A percentile compares a stretch with the other conserved stretches of the same genome.
Evolutionary conservation across 2,113 vertebrate genomes (phyloP).

Genomic region (Rhizomys pruinosus): DNA sequence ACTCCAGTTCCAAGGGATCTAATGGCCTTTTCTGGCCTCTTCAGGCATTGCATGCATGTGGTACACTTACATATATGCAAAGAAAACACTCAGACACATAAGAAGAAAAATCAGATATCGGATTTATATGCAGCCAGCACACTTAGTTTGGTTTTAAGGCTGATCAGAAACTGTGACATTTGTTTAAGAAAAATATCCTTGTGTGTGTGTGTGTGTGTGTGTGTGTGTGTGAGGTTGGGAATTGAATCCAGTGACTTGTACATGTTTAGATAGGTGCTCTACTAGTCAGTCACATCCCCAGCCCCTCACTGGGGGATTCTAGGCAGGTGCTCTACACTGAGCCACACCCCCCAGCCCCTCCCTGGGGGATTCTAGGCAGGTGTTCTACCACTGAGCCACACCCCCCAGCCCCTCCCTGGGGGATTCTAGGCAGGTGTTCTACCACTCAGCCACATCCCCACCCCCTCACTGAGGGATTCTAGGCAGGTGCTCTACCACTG

Average conservation of each 20-base stretch:
- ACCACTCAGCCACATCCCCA: no score
- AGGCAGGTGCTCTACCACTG: no score
- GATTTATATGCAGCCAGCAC: not conserved
- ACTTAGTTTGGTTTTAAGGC: conserved; percentile 26
- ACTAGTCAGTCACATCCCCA: not conserved
- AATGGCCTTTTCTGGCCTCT: no score
- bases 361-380: not conserved
- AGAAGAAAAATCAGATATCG: not conserved
- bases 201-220: no score
- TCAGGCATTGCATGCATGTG: no score
- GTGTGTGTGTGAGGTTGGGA: not conserved
- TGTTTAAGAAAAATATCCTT: not conserved
- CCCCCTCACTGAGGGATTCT: no score
- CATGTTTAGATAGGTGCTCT: not conserved
- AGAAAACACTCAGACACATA: no score
- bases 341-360: not conserved
- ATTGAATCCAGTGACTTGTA: not conserved
- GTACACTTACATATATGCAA: no score
- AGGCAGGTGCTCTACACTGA: not conserved
- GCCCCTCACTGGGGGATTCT: not conserved
- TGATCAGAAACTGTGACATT: conserved; percentile 39
- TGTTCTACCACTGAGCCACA: not conserved
- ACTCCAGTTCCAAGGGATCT: no score
- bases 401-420: not conserved
- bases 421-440: not conserved